Conservation (phyloP, 1,140 invertebrate genomes). For the Idris sp. region DNA sequence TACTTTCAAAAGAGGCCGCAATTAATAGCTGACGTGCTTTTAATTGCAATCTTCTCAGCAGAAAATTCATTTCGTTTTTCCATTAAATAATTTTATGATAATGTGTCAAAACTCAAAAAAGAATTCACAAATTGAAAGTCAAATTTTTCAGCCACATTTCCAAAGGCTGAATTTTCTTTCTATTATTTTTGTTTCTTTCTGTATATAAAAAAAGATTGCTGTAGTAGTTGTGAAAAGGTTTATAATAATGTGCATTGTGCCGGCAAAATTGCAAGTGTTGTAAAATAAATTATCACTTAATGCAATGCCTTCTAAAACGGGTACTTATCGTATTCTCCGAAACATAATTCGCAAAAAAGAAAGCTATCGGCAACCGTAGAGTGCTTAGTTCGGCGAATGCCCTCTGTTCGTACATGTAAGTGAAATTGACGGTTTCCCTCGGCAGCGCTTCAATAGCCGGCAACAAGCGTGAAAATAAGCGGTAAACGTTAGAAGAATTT, state of each 20-base stretch:
- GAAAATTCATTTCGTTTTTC: conserved; percentile 53
- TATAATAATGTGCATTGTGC: conserved; percentile 7
- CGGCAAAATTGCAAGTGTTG: background rate
- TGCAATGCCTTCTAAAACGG: conserved; percentile 36
- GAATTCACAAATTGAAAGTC: too few species aligned
- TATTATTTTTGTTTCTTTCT: too few species aligned
- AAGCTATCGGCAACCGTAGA: conserved; percentile 31
- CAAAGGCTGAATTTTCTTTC: too few species aligned
- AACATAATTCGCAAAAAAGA: conserved; percentile 43
- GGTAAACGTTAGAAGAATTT: conserved; percentile 54
- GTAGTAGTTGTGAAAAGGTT: background rate
- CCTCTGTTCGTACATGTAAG: conserved; percentile 49
- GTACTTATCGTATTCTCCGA: conserved; percentile 44
- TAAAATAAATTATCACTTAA: conserved; percentile 57
- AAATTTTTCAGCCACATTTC: too few species aligned
- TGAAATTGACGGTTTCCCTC: conserved; percentile 59
- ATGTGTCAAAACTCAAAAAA: too few species aligned
- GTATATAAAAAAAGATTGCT: too few species aligned
- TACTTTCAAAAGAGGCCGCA: conserved; percentile 48
- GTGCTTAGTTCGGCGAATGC: conserved; percentile 40
- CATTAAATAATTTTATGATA: too few species aligned
- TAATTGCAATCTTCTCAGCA: conserved; percentile 25
- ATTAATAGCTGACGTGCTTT: conserved; percentile 52
- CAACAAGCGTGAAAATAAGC: conserved; percentile 58
- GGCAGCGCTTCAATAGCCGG: conserved; percentile 45